phyloP scores from a whole-genome alignment of 2,113 vertebrate genomes.

The Terrapene triunguis region DNA sequence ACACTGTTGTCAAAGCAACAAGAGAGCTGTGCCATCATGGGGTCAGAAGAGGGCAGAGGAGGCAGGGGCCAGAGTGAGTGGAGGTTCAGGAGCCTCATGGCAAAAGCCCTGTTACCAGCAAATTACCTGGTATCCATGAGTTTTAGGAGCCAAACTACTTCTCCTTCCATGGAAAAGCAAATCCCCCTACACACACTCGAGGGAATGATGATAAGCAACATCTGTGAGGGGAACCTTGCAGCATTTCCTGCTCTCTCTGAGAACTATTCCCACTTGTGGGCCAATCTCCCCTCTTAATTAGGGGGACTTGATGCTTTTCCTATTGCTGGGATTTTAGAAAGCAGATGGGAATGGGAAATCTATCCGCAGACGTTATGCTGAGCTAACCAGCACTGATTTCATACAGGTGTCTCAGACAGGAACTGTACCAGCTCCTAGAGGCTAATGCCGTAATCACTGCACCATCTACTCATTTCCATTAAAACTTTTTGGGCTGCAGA shows the following conservation, averaged over 20 bases:
- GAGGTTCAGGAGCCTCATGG: background rate
- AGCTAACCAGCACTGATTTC: background rate
- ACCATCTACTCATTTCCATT: background rate
- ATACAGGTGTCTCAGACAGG: background rate
- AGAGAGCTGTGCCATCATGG: background rate
- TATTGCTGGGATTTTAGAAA: background rate
- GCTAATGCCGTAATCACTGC: accelerated
- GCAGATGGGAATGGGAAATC: background rate
- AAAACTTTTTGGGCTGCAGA: background rate
- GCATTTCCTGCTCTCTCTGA: background rate
- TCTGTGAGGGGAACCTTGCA: background rate
- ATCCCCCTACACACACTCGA: background rate
- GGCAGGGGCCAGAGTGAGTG: background rate
- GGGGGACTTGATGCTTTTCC: background rate
- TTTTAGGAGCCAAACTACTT: background rate
- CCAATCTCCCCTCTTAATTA: background rate
- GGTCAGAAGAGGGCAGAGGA: background rate
- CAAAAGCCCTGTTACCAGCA: background rate
- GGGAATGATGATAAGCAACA: background rate
- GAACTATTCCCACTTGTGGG: background rate
- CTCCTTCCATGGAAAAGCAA: background rate
- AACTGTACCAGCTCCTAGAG: background rate
- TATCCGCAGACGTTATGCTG: background rate
- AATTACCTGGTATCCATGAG: background rate
- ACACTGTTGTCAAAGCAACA: background rate